Evolutionary conservation across 2,797 vertebrate species (phyloP).

Genomic region (Pteronotus mesoamericanus): DNA sequence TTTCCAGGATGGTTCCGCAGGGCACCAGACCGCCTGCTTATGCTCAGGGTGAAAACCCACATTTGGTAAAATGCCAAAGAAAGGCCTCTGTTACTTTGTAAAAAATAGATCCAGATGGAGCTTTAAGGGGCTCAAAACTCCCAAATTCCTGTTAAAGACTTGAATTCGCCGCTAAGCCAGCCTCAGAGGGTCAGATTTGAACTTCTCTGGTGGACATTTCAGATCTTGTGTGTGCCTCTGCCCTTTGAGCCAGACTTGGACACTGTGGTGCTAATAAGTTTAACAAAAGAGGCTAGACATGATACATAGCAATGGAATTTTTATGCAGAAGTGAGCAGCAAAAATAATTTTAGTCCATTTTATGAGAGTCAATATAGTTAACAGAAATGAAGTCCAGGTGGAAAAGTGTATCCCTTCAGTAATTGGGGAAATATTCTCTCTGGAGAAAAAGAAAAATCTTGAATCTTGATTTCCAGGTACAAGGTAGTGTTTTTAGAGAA

Average conservation of each 20-base stretch:
- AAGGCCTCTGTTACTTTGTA: neutral
- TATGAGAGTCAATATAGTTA: conserved; percentile 57
- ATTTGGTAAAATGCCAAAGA: conserved; percentile 46
- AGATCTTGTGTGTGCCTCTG: neutral
- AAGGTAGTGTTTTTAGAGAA: neutral
- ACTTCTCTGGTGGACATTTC: conserved; percentile 54
- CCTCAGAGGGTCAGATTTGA: conserved; percentile 2
- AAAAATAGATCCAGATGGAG: conserved; percentile 50
- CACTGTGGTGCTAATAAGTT: conserved; percentile 43
- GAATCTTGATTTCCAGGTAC: conserved; percentile 28
- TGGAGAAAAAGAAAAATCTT: conserved; percentile 9
- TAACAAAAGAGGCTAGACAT: conserved; percentile 44
- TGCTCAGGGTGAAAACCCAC: conserved; percentile 45
- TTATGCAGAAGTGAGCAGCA: conserved; percentile 46
- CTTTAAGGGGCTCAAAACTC: neutral
- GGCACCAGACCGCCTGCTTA: neutral
- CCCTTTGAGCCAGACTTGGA: neutral
- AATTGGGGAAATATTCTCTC: conserved; percentile 45
- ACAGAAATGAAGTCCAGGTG: conserved; percentile 56
- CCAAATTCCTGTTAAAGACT: conserved; percentile 42
- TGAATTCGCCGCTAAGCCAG: neutral
- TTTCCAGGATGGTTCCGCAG: neutral
- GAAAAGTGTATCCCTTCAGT: conserved; percentile 34
- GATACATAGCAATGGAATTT: conserved; percentile 57
- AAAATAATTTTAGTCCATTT: conserved; percentile 44